Conservation (phyloP, 2,888 invertebrate genomes). For the Romanomermis culicivorax region DNA sequence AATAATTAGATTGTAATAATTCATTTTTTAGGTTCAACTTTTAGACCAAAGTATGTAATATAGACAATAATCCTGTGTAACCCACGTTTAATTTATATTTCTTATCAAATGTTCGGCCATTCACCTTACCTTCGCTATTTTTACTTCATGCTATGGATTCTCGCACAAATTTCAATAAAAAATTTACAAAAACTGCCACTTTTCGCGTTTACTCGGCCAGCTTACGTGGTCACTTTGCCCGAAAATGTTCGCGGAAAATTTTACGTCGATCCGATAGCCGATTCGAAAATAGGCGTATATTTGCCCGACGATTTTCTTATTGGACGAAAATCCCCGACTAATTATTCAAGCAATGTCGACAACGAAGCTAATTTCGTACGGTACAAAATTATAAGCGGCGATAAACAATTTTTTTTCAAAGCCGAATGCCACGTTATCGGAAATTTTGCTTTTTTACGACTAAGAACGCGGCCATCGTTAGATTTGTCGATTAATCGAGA, state of each 20-base stretch:
- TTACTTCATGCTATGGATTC: background rate
- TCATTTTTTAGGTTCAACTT: too few relatives aligned
- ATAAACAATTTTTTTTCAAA: constrained; percentile 71
- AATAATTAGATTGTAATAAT: too few relatives aligned
- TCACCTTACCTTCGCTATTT: background rate
- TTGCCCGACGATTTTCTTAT: constrained; percentile 2
- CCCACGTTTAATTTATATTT: too few relatives aligned
- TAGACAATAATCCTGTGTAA: too few relatives aligned
- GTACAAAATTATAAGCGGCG: constrained; percentile 66
- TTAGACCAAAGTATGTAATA: too few relatives aligned
- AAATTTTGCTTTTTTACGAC: constrained; percentile 74
- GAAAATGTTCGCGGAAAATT: constrained; percentile 79
- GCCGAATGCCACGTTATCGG: constrained; percentile 41
- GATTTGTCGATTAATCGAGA: constrained; percentile 78
- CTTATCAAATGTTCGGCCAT: background rate
- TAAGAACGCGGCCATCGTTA: constrained; percentile 65
- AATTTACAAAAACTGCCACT: too few relatives aligned
- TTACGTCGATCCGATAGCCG: constrained; percentile 41
- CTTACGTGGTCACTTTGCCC: constrained; percentile 68
- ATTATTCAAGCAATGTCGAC: constrained; percentile 10
- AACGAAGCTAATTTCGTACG: constrained; percentile 36
- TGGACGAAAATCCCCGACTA: too few relatives aligned
- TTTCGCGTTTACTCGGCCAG: constrained; percentile 47
- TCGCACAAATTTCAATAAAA: too few relatives aligned
- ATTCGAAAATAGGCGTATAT: constrained; percentile 9